Base-by-base conservation (phyloP, 2,113 vertebrate species). In the Lepus europaeus region DNA sequence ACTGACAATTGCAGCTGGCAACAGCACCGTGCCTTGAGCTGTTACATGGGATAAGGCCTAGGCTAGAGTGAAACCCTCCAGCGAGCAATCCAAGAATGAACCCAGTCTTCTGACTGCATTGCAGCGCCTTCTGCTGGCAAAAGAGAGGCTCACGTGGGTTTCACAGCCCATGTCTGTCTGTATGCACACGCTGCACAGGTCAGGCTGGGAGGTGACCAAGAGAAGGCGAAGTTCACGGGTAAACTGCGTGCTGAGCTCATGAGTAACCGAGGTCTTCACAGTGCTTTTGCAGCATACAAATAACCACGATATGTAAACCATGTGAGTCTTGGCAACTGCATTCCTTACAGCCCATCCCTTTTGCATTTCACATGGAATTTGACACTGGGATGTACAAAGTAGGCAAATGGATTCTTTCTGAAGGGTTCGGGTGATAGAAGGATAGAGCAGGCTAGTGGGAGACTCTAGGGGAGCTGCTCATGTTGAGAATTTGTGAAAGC, bases 331-430 rank as follows among this genome's bases (percentile, higher is more conserved):
- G 29, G 29, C 20, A 56, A 63, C 14, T 63, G 5, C 69, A 63
- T 36, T 36, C 84, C 36, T 70, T 70, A 56, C 6, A 3, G 39
- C 23, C 4, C 29, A 36, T 81, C 64, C 27, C 10, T 87, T 17
- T 83, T 64, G 68, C 20, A 33, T 92, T 93, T 96, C 86, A 82
- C 81, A 79, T 61, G 80, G 63, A 82, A 64, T 68, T 88, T 66
- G 64, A 83, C 39, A 31, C 45, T 59, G 14, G 51, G 63, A 88
- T 90, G 70, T 76, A 59, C 7, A 33, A 39, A 68, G 8, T 63
- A 92, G 86, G 63, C 53, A 49, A 80, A 87, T 92, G 5, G 74
- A 76, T 84, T 27, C 14, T 93, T 87, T 92, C 39, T 25, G 53
- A 92, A 92, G 8, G 13, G 19, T 87, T 90, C 39, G 88, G 25